Evolutionary conservation across 2,797 vertebrate species (phyloP).

Genomic region (Columba guinea): DNA sequence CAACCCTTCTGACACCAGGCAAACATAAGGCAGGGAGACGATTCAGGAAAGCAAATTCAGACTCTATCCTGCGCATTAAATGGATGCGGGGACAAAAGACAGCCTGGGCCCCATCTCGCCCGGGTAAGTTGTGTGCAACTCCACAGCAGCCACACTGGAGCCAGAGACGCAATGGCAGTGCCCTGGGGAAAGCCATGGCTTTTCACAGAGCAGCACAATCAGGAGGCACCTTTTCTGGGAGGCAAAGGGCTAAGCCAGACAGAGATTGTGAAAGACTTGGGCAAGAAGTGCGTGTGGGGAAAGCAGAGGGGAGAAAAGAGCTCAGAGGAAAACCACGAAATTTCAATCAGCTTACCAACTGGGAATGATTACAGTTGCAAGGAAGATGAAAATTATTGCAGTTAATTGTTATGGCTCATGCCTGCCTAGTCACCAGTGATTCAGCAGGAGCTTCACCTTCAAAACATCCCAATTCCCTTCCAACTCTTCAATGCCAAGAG

Average conservation of each 20-base stretch:
- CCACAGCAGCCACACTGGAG: slow-evolving; percentile 4
- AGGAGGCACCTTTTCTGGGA: background rate
- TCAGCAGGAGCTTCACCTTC: slow-evolving; percentile 42
- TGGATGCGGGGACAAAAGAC: background rate
- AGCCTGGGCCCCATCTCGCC: background rate
- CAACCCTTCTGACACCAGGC: background rate
- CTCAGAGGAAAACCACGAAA: background rate
- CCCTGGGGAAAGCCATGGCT: background rate
- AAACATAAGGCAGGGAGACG: background rate
- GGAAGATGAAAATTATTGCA: slow-evolving; percentile 23
- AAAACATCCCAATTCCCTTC: background rate
- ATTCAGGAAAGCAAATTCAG: background rate
- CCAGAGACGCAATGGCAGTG: background rate
- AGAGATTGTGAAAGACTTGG: slow-evolving; percentile 20
- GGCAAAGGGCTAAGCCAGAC: slow-evolving; percentile 13
- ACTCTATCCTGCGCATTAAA: rapidly evolving
- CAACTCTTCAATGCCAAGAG: background rate
- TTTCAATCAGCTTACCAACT: slow-evolving; percentile 33
- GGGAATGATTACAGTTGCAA: slow-evolving; percentile 23
- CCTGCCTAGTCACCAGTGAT: slow-evolving; percentile 39
- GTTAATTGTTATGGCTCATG: background rate
- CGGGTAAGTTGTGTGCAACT: background rate
- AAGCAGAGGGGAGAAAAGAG: background rate
- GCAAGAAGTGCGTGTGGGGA: background rate
- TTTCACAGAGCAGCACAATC: background rate